Evolutionary conservation across 2,113 vertebrate genomes (phyloP).

Genomic region (Hydropotes inermis): DNA sequence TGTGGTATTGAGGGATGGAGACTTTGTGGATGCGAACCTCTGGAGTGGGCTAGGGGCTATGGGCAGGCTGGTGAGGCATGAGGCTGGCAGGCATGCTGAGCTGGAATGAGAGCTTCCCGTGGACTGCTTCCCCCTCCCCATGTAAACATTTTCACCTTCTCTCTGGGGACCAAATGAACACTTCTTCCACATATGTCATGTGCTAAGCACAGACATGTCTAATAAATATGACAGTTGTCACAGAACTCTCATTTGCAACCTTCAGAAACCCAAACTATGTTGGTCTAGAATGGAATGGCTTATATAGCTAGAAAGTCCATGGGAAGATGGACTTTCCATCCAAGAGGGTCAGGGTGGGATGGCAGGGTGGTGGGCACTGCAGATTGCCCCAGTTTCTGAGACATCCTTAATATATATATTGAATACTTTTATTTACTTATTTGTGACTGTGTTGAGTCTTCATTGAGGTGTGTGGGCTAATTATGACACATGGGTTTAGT

Average conservation of each 20-base stretch:
- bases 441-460: not conserved
- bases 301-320: not conserved
- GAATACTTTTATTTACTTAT: not conserved
- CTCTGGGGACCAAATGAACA: not conserved
- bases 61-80: rapidly evolving
- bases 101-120: not conserved
- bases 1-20: not conserved
- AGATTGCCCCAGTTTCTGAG: not conserved
- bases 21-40: no score
- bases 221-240: not conserved
- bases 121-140: not conserved
- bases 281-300: not conserved
- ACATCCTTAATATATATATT: not conserved
- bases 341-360: not conserved
- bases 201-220: not conserved
- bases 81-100: rapidly evolving
- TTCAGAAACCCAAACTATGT: not conserved
- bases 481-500: not conserved
- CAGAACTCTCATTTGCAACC: not conserved
- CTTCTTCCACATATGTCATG: not conserved
- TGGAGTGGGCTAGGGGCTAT: rapidly evolving
- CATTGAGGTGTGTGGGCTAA: not conserved
- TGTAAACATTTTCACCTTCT: not conserved
- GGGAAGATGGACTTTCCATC: not conserved
- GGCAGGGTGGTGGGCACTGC: not conserved